Base-by-base conservation (phyloP, 2,797 vertebrate species). In the Morelia viridis region DNA sequence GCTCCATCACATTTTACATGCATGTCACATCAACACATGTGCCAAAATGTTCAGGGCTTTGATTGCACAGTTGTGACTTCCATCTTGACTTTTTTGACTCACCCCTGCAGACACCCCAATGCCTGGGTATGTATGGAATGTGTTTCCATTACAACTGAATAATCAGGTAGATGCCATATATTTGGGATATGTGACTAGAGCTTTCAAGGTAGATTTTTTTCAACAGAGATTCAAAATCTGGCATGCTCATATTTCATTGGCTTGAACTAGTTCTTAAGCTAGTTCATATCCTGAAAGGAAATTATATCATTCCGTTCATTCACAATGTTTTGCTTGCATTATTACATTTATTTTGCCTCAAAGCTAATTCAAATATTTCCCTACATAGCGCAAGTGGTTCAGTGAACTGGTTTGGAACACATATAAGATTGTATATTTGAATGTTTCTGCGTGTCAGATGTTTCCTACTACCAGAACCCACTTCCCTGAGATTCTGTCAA, bases 161-260 rank as follows among this genome's bases (percentile, higher is more conserved):
- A 65, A 31, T 65, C 13, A 53, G 41, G 41, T 41, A 41, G 15
- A 26, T 46, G 12, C 26, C 26, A 28, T 24, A 9, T 88, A 88
- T 64, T 62, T 88, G 41, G 87, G 41, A 65, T 53, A 46, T 6
- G 24, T 62, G 46, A 89, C 13, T 31, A 86, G 56, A 24, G 31
- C 10, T 60, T 61, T 35, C 31, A 61, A 12, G 24, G 17, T 60
- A 86, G 56, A 35, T 19, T 35, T 50, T 68, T 9, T 35, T 58
- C 68, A 56, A 41, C 19, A 24, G n/a, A 58, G 53, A n/a, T 76
- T 76, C 35, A 3, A 76, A 76, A 76, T 26, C 65, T 76, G 31
- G 50, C 56, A 41, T 56, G 46, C 65, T 89, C 88, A 89, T 1
- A 93, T 94, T 90, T 85, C 80, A 58, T 41, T 76, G 85, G 68